Conservation (phyloP, 2,888 invertebrate genomes). For the Peribatodes rhomboidaria region DNA sequence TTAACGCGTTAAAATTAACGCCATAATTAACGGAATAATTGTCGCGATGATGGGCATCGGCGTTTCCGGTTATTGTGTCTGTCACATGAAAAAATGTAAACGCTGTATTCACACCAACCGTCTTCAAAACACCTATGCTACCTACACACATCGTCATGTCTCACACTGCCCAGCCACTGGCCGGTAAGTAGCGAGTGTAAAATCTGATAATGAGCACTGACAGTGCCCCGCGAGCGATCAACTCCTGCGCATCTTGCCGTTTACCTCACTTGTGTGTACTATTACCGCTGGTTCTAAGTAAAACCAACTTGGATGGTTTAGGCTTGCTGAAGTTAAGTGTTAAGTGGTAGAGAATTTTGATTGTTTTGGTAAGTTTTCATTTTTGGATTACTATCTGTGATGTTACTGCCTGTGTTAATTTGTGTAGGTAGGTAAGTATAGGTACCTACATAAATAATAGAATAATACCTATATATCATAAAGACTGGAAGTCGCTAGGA, state of each 20-base stretch:
- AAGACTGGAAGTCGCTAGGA: too few species aligned
- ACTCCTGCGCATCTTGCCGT: conserved; percentile 35
- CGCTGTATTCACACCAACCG: background rate
- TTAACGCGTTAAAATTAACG: too few species aligned
- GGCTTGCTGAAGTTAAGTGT: background rate
- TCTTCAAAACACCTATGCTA: background rate
- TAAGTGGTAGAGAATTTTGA: background rate
- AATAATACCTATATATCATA: too few species aligned
- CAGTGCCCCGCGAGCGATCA: conserved; percentile 43
- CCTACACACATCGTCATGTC: conserved; percentile 23
- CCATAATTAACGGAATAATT: too few species aligned
- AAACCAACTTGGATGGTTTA: background rate
- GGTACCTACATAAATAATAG: too few species aligned
- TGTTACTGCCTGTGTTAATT: too few species aligned
- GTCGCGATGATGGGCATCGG: too few species aligned
- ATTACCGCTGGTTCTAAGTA: background rate
- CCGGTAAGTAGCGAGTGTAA: conserved; percentile 18
- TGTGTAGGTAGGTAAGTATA: background rate
- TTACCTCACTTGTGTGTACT: conserved; percentile 2
- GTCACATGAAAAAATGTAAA: background rate
- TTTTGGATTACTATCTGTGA: background rate
- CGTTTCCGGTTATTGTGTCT: too few species aligned
- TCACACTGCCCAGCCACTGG: background rate
- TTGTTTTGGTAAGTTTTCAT: background rate
- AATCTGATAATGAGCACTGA: conserved; percentile 41